Evolutionary conservation across 35 echinoderm and acorn worm genomes (phyloP), one percentile per base, ranked within the genome.

Genomic region (Heliocidaris tuberculata): DNA sequence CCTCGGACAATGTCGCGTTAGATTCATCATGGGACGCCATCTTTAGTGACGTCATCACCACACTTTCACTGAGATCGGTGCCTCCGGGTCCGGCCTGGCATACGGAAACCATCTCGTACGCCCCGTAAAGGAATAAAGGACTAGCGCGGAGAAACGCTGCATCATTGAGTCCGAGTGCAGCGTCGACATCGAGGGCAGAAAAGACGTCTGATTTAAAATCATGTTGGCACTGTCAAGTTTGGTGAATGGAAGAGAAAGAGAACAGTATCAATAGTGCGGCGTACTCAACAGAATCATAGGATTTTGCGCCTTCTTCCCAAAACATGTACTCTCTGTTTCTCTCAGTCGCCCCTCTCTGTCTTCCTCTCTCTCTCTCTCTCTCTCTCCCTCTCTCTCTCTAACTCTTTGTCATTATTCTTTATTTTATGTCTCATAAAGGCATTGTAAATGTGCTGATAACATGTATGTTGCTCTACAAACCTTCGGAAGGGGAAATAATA

Each of bases 101-200:
- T 32, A 94, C 30, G 4, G 94, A 21, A 6, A 94, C 95, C n/a
- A 96, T 85, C 61, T 94, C 50, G 93, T 50, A 85, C 16, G 95
- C 30, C 24, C 93, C 88, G 78, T 92, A 95, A 4, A 98, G 52
- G 85, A 98, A 59, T 10, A 98, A 32, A 2, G 93, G 48, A 49
- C 93, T 95, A 19, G 94, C 94, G 12, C 86, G 92, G 27, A 56
- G 29, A 50, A 98, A 98, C 17, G 88, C 49, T 13, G 94, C 87
- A 13, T 95, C 96, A n/a, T 90, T 48, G 21, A 98, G 86, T 17
- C 97, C 97, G 11, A 85, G 13, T 6, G 49, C 7, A 7, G 29
- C 29, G 54, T 97, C 49, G 17, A 88, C 65, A 9, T 60, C 93
- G 30, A 98, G 60, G 52, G 93, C 94, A 0, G 17, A 49, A 49